Percentiles rank a stretch among this genome's conserved stretches.
These are phyloP conservation scores for Eupithecia exiguata DNA, from an alignment of 2,888 invertebrate species.

Conservation along the genomic window DNA sequence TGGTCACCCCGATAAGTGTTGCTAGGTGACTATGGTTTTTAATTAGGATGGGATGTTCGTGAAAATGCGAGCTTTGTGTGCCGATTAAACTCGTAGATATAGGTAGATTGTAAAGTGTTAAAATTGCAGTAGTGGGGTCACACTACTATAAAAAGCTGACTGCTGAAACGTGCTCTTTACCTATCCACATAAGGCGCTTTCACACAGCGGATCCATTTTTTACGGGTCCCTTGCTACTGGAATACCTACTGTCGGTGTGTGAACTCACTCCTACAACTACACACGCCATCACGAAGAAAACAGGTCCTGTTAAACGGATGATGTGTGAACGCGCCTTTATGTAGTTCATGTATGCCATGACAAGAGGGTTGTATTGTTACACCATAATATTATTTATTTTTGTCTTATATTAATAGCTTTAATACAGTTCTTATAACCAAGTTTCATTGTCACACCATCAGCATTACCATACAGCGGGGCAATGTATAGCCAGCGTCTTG, in stretches of 20 bases:
- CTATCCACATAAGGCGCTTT: too few species aligned
- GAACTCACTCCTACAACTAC: too few species aligned
- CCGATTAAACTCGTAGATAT: conserved; percentile 6
- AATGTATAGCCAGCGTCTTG: too few species aligned
- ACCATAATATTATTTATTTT: neutral
- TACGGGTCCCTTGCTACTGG: too few species aligned
- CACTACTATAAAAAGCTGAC: neutral
- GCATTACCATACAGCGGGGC: too few species aligned
- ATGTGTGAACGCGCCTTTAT: neutral
- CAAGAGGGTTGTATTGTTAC: neutral
- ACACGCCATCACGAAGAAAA: too few species aligned
- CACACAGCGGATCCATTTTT: too few species aligned
- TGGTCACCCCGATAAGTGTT: conserved; percentile 77
- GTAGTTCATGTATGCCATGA: neutral
- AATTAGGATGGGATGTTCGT: conserved; percentile 59
- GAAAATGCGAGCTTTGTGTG: conserved; percentile 41
- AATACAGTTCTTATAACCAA: neutral
- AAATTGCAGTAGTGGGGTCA: neutral
- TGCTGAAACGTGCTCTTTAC: neutral
- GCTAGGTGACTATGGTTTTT: conserved; percentile 66
- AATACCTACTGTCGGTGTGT: too few species aligned
- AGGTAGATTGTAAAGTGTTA: neutral
- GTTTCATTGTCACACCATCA: too few species aligned
- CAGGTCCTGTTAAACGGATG: too few species aligned
- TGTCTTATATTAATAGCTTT: neutral